Evolutionary conservation across 2,888 invertebrate species (phyloP).

Genomic region (Margaritifera margaritifera): DNA sequence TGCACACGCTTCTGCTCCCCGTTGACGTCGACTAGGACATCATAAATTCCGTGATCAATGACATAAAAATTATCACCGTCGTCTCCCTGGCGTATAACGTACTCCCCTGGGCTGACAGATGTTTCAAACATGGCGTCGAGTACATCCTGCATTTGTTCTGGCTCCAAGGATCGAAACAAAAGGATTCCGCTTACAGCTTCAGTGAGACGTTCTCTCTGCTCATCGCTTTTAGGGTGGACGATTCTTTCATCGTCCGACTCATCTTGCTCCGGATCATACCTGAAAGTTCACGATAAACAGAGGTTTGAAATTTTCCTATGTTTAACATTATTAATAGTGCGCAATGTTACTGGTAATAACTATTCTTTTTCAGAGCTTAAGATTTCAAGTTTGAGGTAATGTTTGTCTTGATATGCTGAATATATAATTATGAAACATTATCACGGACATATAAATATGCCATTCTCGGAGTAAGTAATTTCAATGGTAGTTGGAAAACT

Average conservation of each 20-base stretch:
- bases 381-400: too few relatives aligned
- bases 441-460: too few relatives aligned
- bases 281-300: not conserved
- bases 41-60: slow-evolving; percentile 71
- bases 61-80: slow-evolving; percentile 74
- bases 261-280: slow-evolving; percentile 72
- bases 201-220: slow-evolving; percentile 66
- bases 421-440: too few relatives aligned
- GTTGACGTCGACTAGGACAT: slow-evolving; percentile 64
- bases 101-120: slow-evolving; percentile 67
- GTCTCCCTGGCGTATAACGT: slow-evolving; percentile 71
- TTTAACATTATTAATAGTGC: too few relatives aligned
- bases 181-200: slow-evolving; percentile 69
- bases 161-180: slow-evolving; percentile 69
- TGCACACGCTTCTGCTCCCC: slow-evolving; percentile 68
- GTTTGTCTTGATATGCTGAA: too few relatives aligned
- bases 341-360: too few relatives aligned
- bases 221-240: slow-evolving; percentile 70
- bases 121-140: slow-evolving; percentile 73
- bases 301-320: too few relatives aligned
- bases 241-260: slow-evolving; percentile 65
- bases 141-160: slow-evolving; percentile 71
- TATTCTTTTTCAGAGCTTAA: too few relatives aligned
- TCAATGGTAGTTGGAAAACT: too few relatives aligned
- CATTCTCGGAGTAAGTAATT: too few relatives aligned